Evolutionary conservation across 2,113 vertebrate genomes (phyloP), one percentile per base, ranked within the genome.

Genomic region (Turdus rufiventris): DNA sequence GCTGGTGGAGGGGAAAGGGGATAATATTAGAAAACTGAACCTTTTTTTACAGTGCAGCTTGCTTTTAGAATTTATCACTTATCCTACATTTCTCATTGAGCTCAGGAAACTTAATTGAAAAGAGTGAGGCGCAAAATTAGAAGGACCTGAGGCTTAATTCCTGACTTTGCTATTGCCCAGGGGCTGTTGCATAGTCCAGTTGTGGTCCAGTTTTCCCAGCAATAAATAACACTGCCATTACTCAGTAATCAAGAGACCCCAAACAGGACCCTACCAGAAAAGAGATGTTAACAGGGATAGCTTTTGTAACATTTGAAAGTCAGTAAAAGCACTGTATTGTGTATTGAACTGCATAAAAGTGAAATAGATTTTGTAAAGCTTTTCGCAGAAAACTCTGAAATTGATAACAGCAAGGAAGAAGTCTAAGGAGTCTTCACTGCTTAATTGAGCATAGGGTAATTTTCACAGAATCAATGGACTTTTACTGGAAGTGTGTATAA

Each of bases 381-480:
- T 92, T 86, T 68, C 78, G 70, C 36, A 68, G 53, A 87, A 81
- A 74, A 53, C 19, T 71, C 29, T 75, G 38, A 50, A 86, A 82
- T 33, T 78, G 36, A 3, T 89, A 89, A 82, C 9, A 57, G 28
- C 61, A 36, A 72, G 36, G 9, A 81, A 82, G 19, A 68, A 38
- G 16, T 61, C 42, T 76, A 34, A 89, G 57, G 58, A 80, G 47
- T 56, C 58, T 88, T 42, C 62, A n/a, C 53, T 73, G 75, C 42
- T 76, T 70, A 85, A 70, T 54, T 81, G 50, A 68, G 17, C 36
- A 23, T 11, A 50, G 58, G 45, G 40, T 76, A 79, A 66, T 88
- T 88, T 85, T 91, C 62, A 73, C 26, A 85, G 82, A 73, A 88
- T 93, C 94, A 80, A 88, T 94, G 47, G 63, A 80, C 67, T 83